Conservation (phyloP, 1,140 invertebrate species). For the Drosophila tani region DNA sequence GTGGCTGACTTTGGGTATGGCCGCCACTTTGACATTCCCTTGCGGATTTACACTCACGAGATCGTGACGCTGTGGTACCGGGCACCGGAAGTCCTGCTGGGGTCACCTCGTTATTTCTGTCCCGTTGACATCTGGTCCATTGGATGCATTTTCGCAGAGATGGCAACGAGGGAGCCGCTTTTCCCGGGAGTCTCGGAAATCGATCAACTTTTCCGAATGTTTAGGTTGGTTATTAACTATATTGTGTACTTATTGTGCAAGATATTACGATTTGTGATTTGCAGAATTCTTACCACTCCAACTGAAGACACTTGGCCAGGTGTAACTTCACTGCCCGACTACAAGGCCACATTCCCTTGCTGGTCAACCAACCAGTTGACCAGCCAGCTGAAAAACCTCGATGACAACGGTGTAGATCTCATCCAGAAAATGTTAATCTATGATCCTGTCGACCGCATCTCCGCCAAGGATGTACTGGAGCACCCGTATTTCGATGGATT, state of each 20-base stretch:
- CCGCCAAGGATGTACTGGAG: constrained; percentile 62
- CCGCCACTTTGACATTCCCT: constrained; percentile 96
- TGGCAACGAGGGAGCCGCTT: constrained; percentile 95
- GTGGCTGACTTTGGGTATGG: constrained; percentile 99
- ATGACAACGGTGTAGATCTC: constrained; percentile 57
- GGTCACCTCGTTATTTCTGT: constrained; percentile 94
- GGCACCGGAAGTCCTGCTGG: constrained; percentile 98
- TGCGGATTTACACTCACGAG: constrained; percentile 99
- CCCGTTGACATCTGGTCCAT: constrained; percentile 99
- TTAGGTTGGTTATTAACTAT: constrained; percentile 87
- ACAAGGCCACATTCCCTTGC: too few relatives aligned
- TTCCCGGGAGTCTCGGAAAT: constrained; percentile 99
- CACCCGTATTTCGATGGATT: constrained; percentile 67
- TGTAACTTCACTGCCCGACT: constrained; percentile 86
- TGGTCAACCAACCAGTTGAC: constrained; percentile 52
- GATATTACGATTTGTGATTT: constrained; percentile 14
- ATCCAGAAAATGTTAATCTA: constrained; percentile 72
- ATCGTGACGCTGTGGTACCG: constrained; percentile 99
- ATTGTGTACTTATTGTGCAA: neutral
- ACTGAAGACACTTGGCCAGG: constrained; percentile 96
- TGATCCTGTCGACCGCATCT: constrained; percentile 70
- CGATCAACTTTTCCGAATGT: constrained; percentile 97
- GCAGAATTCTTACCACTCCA: constrained; percentile 90
- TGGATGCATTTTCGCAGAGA: constrained; percentile 98
- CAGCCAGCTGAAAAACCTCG: constrained; percentile 69